phyloP scores from a whole-genome alignment of 2,888 invertebrate genomes.

The Athalia cordata region DNA sequence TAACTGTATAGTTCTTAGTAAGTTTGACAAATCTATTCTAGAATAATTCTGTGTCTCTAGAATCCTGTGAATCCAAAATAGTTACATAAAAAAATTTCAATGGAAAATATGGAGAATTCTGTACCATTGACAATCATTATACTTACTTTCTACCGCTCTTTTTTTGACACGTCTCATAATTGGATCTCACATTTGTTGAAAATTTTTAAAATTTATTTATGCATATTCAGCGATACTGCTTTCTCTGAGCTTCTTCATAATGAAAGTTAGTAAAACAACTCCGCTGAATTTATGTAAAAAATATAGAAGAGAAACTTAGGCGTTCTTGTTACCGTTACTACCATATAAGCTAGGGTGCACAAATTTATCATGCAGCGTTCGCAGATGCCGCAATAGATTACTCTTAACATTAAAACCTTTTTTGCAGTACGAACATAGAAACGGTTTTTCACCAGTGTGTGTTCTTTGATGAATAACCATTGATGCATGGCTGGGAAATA shows the following conservation, averaged over 20 bases:
- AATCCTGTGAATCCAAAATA: background rate
- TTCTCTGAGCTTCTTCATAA: background rate
- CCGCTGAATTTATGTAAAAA: background rate
- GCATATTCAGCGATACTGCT: conserved; percentile 7
- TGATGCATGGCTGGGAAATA: conserved; percentile 86
- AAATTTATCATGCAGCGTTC: conserved; percentile 84
- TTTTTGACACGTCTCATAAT: conserved; percentile 33
- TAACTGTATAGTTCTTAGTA: conserved; percentile 8
- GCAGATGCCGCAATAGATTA: conserved; percentile 83
- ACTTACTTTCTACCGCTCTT: conserved; percentile 8
- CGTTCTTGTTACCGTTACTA: conserved; percentile 70
- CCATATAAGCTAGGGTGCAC: conserved; percentile 73
- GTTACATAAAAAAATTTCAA: background rate
- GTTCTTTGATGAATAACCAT: conserved; percentile 87
- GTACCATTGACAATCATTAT: conserved; percentile 9
- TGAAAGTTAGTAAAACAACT: conserved; percentile 8
- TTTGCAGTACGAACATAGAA: conserved; percentile 84
- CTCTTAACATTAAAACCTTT: conserved; percentile 89
- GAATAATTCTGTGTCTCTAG: conserved; percentile 10
- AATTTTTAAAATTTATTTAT: background rate
- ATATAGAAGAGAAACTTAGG: conserved; percentile 57
- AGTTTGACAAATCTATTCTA: conserved; percentile 29
- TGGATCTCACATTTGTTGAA: background rate
- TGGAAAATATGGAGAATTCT: conserved; percentile 36
- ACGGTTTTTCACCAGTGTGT: conserved; percentile 85